Percentiles rank a stretch among this genome's conserved stretches.
Evolutionary conservation across 1,140 invertebrate genomes (phyloP).

Genomic region (Zelostemma sp.): DNA sequence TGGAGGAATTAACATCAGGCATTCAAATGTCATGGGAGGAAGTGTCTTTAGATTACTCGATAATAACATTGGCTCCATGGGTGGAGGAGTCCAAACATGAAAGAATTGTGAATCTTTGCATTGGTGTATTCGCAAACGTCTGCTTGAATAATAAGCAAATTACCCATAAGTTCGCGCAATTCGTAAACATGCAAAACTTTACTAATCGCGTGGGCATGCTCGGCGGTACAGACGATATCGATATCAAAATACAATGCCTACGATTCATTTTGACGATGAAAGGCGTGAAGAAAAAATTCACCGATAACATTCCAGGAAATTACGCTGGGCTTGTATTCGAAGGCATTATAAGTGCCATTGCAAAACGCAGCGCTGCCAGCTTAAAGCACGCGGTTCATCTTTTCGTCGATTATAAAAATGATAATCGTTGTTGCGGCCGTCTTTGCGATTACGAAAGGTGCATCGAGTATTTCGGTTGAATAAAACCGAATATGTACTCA

Average conservation of each 20-base stretch:
- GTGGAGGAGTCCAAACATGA: constrained; percentile 72
- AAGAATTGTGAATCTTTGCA: constrained; percentile 72
- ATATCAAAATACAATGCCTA: constrained; percentile 69
- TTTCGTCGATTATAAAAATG: constrained; percentile 69
- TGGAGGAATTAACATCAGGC: constrained; percentile 78
- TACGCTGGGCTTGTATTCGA: constrained; percentile 69
- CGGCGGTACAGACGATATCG: constrained; percentile 61
- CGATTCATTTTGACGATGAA: constrained; percentile 73
- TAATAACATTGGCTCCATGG: constrained; percentile 75
- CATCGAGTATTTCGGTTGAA: constrained; percentile 8
- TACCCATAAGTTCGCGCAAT: constrained; percentile 75
- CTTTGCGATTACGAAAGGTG: constrained; percentile 44
- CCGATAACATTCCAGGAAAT: constrained; percentile 68
- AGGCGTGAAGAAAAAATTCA: constrained; percentile 68
- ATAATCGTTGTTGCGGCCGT: constrained; percentile 51
- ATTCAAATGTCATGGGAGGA: constrained; percentile 81
- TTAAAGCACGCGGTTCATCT: constrained; percentile 73
- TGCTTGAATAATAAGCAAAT: constrained; percentile 79
- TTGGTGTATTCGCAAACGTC: constrained; percentile 80
- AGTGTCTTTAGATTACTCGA: constrained; percentile 74
- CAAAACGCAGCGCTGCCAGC: constrained; percentile 64
- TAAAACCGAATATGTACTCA: constrained; percentile 3
- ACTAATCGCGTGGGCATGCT: constrained; percentile 72
- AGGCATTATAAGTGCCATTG: constrained; percentile 67
- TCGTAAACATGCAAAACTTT: constrained; percentile 75